A percentile compares a stretch with the other conserved stretches of the same genome.
These are phyloP conservation scores for Syngnathus rostellatus DNA, from an alignment of 2,797 vertebrate genomes.

Conservation along the genomic window DNA sequence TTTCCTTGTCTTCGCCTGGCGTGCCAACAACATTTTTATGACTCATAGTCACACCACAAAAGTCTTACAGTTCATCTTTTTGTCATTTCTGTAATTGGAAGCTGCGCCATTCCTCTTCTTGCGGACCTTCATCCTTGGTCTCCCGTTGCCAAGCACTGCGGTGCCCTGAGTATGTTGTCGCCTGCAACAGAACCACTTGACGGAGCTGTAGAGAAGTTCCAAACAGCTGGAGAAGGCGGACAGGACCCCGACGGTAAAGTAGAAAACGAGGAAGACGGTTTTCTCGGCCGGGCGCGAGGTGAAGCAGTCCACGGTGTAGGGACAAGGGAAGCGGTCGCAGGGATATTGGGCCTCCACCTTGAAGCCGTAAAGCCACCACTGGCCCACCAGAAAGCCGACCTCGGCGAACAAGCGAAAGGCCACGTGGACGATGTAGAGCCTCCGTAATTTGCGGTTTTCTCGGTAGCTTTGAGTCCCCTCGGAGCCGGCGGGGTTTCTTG, in stretches of 20 bases:
- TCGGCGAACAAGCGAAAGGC: constrained; percentile 76
- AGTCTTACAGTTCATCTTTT: constrained; percentile 13
- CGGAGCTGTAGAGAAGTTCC: constrained; percentile 63
- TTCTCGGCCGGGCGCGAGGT: constrained; percentile 88
- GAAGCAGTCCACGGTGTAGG: constrained; percentile 86
- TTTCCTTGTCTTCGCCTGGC: not conserved
- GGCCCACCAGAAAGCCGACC: constrained; percentile 73
- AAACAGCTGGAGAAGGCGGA: constrained; percentile 73
- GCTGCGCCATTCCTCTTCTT: constrained; percentile 7
- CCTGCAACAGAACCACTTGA: constrained; percentile 44
- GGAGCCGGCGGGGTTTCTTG: constrained; percentile 42
- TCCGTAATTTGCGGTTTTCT: constrained; percentile 40
- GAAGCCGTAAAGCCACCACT: constrained; percentile 82
- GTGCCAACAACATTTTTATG: not conserved
- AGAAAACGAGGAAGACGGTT: constrained; percentile 86
- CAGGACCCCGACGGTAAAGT: constrained; percentile 78
- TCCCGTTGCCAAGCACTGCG: constrained; percentile 7
- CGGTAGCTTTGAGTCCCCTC: not conserved
- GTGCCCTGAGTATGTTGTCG: too few species aligned
- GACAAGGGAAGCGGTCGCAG: constrained; percentile 79
- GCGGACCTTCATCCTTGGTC: constrained; percentile 27
- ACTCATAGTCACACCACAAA: constrained; percentile 35
- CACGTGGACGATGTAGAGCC: constrained; percentile 77
- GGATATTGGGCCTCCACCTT: constrained; percentile 74
- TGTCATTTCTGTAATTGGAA: constrained; percentile 19